Percentiles rank a stretch among this genome's conserved stretches.
Conservation (phyloP, 2,113 vertebrate genomes). For the Catharus minimus region DNA sequence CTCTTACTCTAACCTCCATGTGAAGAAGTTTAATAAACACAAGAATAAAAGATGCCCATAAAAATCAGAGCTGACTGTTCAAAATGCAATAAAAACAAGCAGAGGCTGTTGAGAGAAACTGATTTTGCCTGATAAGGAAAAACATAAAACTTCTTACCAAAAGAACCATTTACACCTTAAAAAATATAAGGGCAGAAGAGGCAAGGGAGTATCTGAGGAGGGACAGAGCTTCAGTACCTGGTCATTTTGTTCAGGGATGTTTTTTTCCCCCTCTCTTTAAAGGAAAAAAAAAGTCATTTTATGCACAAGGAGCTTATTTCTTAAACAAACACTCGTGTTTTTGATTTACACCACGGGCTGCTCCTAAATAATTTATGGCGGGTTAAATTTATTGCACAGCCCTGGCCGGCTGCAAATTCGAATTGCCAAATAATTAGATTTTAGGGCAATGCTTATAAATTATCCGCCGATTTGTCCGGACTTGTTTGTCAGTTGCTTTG, state of each 20-base stretch:
- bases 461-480: slow-evolving; percentile 91
- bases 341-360: slow-evolving; percentile 88
- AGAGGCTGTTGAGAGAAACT: not conserved
- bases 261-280: not conserved
- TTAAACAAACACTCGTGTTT: slow-evolving; percentile 86
- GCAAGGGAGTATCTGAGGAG: not conserved
- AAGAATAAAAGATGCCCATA: slow-evolving; percentile 56
- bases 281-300: slow-evolving; percentile 69
- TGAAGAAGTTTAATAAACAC: slow-evolving; percentile 65
- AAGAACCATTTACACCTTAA: not conserved
- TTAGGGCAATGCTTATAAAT: slow-evolving; percentile 94
- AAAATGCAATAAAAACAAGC: slow-evolving; percentile 54
- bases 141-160: slow-evolving; percentile 28
- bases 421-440: slow-evolving; percentile 97
- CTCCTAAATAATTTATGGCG: slow-evolving; percentile 94
- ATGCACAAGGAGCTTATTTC: slow-evolving; percentile 82
- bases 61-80: slow-evolving; percentile 62
- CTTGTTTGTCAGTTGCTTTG: slow-evolving; percentile 93
- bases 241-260: slow-evolving; percentile 44
- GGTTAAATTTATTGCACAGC: slow-evolving; percentile 91
- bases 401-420: slow-evolving; percentile 89
- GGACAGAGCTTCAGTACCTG: not conserved
- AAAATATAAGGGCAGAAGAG: not conserved
- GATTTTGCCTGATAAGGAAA: slow-evolving; percentile 34
- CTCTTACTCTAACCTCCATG: not conserved